Evolutionary conservation across 1,140 invertebrate species (phyloP).

Genomic region (Charaxes varanes): DNA sequence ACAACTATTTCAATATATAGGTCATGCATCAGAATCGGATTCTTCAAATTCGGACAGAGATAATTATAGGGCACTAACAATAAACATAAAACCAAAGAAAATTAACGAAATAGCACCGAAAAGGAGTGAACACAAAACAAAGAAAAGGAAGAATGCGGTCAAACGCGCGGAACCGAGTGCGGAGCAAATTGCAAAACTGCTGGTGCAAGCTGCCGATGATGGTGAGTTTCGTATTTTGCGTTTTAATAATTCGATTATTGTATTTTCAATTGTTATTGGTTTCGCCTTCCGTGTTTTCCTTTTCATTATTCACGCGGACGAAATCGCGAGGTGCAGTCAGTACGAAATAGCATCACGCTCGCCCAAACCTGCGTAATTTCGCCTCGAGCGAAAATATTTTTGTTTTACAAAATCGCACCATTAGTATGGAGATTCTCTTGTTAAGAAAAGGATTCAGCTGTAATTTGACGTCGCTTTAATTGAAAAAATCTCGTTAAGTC

Average conservation of each 20-base stretch:
- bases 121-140: conserved; percentile 13
- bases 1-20: no score
- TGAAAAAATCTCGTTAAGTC: no score
- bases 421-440: conserved; percentile 7
- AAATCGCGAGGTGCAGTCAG: no score
- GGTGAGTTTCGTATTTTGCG: conserved; percentile 17
- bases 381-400: not conserved
- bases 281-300: no score
- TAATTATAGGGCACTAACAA: conserved; percentile 6
- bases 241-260: conserved; percentile 5
- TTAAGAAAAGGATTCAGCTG: conserved; percentile 4
- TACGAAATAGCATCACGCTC: no score
- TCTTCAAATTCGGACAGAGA: conserved; percentile 33
- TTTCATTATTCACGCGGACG: no score
- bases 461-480: conserved; percentile 17
- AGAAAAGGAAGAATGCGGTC: conserved; percentile 21
- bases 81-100: conserved; percentile 31
- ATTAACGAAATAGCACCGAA: conserved; percentile 13
- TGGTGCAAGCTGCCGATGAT: conserved; percentile 38
- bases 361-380: not conserved
- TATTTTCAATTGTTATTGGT: conserved; percentile 3
- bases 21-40: conserved; percentile 28
- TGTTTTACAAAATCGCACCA: not conserved
- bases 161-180: conserved; percentile 35
- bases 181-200: conserved; percentile 41